Conservation (phyloP, 1,140 invertebrate species). For the Trichomalopsis sarcophagae region DNA sequence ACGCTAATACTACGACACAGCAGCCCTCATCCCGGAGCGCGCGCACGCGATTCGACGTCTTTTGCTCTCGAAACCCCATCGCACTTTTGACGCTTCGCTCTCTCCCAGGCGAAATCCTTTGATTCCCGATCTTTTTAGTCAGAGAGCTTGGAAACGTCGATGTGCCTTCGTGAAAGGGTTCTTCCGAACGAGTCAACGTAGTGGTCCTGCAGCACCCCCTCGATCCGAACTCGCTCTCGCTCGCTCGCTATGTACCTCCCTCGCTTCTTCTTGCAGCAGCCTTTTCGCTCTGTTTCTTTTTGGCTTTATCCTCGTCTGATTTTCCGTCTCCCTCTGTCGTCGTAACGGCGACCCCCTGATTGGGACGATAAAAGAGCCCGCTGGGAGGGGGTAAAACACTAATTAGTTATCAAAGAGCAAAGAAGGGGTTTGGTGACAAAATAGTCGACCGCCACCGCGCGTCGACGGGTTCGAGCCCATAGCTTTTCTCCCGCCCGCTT, state of each 20-base stretch:
- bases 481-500: conserved; percentile 26
- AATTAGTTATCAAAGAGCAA: conserved; percentile 75
- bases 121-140: conserved; percentile 65
- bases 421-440: conserved; percentile 72
- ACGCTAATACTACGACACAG: conserved; percentile 36
- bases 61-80: conserved; percentile 42
- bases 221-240: conserved; percentile 3
- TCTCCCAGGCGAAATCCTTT: conserved; percentile 63
- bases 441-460: conserved; percentile 63
- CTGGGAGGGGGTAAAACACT: conserved; percentile 70
- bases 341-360: conserved; percentile 65
- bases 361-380: conserved; percentile 72
- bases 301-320: conserved; percentile 38
- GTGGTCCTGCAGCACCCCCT: conserved; percentile 22
- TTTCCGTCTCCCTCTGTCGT: conserved; percentile 51
- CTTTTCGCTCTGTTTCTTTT: conserved; percentile 23
- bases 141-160: conserved; percentile 57
- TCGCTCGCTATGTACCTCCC: conserved; percentile 36
- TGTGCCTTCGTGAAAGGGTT: conserved; percentile 63
- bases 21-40: conserved; percentile 39
- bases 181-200: conserved; percentile 53
- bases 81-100: conserved; percentile 64
- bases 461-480: conserved; percentile 24
- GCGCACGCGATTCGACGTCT: conserved; percentile 35
- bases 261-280: conserved; percentile 16